Evolutionary conservation across 2,113 vertebrate species (phyloP).

Genomic region (Artemisiospiza belli): DNA sequence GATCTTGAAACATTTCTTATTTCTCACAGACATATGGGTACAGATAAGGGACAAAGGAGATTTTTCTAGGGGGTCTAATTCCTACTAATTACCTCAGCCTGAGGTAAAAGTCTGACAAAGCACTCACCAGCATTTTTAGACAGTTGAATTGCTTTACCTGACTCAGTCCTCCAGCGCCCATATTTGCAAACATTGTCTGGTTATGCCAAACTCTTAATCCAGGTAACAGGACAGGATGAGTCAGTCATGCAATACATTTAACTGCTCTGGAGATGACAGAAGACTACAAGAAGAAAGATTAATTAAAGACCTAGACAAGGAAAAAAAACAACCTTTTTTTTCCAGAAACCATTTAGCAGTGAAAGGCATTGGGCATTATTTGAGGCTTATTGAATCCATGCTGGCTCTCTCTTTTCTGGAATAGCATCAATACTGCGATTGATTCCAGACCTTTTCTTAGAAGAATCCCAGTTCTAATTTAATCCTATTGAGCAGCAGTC

Average conservation of each 20-base stretch:
- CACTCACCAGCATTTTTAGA: neutral
- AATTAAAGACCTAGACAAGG: neutral
- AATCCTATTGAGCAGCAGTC: constrained; percentile 8
- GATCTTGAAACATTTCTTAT: neutral
- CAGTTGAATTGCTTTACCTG: neutral
- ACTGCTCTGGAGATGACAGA: neutral
- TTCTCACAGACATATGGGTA: neutral
- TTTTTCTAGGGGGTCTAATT: neutral
- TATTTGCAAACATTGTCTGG: neutral
- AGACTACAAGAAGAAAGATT: neutral
- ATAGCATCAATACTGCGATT: neutral
- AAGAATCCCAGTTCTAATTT: constrained; percentile 36
- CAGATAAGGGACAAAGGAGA: neutral
- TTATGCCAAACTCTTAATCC: neutral
- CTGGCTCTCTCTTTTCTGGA: neutral
- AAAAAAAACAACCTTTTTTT: neutral
- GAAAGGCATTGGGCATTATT: neutral
- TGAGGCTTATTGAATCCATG: neutral
- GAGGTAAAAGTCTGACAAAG: neutral
- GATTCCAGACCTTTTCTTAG: constrained; percentile 21
- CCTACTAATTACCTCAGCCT: neutral
- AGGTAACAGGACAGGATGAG: neutral
- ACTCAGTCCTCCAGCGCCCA: neutral
- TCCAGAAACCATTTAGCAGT: neutral
- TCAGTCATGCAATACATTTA: neutral